Evolutionary conservation across 1,140 invertebrate genomes (phyloP), one percentile per base, ranked within the genome.

Genomic region (Pectinophora gossypiella): DNA sequence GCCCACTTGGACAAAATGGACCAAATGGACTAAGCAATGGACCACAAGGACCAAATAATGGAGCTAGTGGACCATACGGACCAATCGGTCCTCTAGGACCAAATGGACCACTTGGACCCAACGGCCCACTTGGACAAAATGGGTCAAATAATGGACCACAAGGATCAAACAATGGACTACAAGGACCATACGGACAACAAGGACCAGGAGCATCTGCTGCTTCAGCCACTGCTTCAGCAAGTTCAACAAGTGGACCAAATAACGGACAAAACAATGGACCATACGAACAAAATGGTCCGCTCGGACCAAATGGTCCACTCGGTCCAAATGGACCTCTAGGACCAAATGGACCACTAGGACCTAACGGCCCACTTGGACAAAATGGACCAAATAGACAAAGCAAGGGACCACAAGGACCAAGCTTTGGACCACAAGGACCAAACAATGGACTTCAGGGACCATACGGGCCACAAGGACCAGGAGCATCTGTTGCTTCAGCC

Each of bases 101-200:
- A 36, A 21, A 2, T 40, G 19, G 19, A 35, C 48, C 48, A 2
- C 6, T 1, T 22, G 36, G 49, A 38, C 49, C 40, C 4, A 4
- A 23, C 4, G 22, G 22, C 4, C 22, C 22, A 23, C 10, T 5
- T 10, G 22, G 22, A 23, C 22, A 4, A 23, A 4, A 23, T 5
- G 22, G 22, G 10, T 23, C 22, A 23, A n/a, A n/a, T 22, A 40
- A 32, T 32, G 15, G 35, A n/a, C n/a, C n/a, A n/a, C n/a, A n/a
- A 35, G 42, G 4, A 32, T 42, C 48, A 2, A 23, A 9, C 36
- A 27, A 27, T 49, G 36, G 49, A 38, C 49, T 21, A 23, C 22
- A 23, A 23, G 22, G 22, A 23, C 22, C 22, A 23, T 23, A 23
- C 22, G 22, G 22, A 23, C 22, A 4, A 23, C 22, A 23, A 23